A percentile compares a stretch with the other conserved stretches of the same genome.
Conservation (phyloP, 2,888 invertebrate genomes). For the Apomyelois bistriatella region DNA sequence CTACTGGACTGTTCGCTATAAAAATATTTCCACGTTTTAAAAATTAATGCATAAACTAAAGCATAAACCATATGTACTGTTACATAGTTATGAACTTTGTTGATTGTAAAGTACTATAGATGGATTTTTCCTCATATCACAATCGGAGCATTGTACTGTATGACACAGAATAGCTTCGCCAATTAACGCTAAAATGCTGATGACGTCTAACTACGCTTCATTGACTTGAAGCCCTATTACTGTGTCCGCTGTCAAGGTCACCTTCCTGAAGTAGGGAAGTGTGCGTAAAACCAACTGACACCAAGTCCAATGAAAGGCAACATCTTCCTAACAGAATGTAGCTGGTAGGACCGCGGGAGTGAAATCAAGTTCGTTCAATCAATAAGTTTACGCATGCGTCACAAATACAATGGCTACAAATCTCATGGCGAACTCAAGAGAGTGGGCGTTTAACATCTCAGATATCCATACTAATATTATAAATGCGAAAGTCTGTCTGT, state of each 20-base stretch:
- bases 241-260: slow-evolving; percentile 4
- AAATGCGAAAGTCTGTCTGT: no score
- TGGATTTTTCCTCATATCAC: slow-evolving; percentile 15
- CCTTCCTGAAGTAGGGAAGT: slow-evolving; percentile 2
- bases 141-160: slow-evolving; percentile 7
- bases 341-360: slow-evolving; percentile 36
- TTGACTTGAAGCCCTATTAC: slow-evolving; percentile 12
- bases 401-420: slow-evolving; percentile 32
- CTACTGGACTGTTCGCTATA: no score
- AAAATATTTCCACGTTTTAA: no score
- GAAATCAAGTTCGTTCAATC: slow-evolving; percentile 60
- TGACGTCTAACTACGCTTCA: slow-evolving; percentile 12
- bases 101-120: neutral
- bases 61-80: no score
- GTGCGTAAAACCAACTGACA: neutral
- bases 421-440: slow-evolving; percentile 34
- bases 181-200: slow-evolving; percentile 26
- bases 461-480: neutral
- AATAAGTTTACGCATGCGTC: slow-evolving; percentile 76
- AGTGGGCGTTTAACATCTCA: slow-evolving; percentile 42
- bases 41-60: no score
- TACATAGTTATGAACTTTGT: no score
- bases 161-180: slow-evolving; percentile 14
- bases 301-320: slow-evolving; percentile 15
- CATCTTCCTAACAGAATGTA: slow-evolving; percentile 22